These are phyloP conservation scores for Agapostemon virescens DNA, from an alignment of 2,888 invertebrate genomes.

Conservation along the genomic window DNA sequence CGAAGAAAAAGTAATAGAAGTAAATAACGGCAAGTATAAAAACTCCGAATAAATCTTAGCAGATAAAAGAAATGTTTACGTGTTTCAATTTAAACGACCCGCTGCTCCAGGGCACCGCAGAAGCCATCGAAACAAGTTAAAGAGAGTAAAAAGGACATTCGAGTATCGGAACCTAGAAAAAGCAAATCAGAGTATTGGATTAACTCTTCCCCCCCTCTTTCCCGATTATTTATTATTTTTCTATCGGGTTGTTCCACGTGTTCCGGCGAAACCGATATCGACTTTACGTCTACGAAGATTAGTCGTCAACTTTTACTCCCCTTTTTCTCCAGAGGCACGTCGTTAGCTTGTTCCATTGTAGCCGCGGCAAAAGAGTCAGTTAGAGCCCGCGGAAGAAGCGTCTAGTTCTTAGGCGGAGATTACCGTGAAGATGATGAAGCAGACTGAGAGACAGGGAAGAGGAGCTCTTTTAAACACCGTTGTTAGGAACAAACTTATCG, in stretches of 20 bases:
- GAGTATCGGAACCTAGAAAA: neutral
- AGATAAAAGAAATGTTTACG: no score
- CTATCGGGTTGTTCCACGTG: neutral
- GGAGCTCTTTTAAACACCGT: slow-evolving; percentile 35
- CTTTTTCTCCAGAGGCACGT: slow-evolving; percentile 21
- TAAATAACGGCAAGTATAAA: no score
- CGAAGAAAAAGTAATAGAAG: no score
- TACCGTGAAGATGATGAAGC: slow-evolving; percentile 38
- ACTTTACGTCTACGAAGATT: neutral
- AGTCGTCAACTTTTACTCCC: slow-evolving; percentile 23
- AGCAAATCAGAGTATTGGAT: neutral
- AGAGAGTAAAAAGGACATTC: neutral
- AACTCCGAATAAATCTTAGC: no score
- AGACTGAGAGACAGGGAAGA: slow-evolving; percentile 11
- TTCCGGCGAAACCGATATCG: neutral
- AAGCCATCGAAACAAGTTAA: neutral
- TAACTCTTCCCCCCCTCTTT: neutral
- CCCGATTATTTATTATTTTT: neutral
- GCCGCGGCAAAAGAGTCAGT: slow-evolving; percentile 31
- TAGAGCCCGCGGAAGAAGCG: slow-evolving; percentile 28
- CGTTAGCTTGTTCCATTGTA: slow-evolving; percentile 54
- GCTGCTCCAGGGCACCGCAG: no score
- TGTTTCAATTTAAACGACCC: no score
- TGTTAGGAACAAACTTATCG: slow-evolving; percentile 47
- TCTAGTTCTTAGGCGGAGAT: slow-evolving; percentile 45